Evolutionary conservation across 2,888 invertebrate genomes (phyloP).

Genomic region (Bimastos eiseni): DNA sequence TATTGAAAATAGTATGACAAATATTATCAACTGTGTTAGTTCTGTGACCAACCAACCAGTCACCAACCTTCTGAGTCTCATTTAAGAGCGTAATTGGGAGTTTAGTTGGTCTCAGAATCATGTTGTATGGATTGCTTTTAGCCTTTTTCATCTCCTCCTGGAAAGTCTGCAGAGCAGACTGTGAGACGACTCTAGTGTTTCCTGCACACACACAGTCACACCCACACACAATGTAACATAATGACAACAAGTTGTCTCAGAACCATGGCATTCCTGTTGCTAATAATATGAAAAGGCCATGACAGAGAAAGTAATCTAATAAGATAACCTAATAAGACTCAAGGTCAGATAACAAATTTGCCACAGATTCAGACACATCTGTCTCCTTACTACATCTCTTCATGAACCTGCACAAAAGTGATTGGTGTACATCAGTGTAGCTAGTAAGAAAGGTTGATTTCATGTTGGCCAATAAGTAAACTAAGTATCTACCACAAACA

Average conservation of each 20-base stretch:
- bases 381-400: neutral
- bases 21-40: neutral
- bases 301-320: neutral
- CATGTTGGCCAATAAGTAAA: neutral
- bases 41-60: neutral
- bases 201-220: constrained; percentile 53
- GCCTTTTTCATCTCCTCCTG: constrained; percentile 92
- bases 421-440: neutral
- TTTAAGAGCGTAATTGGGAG: constrained; percentile 90
- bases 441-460: neutral
- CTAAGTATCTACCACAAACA: neutral
- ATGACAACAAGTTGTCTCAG: neutral
- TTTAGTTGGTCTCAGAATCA: constrained; percentile 93
- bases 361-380: neutral
- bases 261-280: neutral
- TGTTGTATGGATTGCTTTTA: constrained; percentile 92
- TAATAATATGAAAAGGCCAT: neutral
- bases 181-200: constrained; percentile 93
- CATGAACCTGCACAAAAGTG: neutral
- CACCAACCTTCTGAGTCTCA: constrained; percentile 71
- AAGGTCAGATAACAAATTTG: neutral
- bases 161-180: constrained; percentile 70
- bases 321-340: neutral
- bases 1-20: neutral
- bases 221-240: neutral